Conservation (phyloP, 2,797 vertebrate species). For the Enteromius mattozi region DNA sequence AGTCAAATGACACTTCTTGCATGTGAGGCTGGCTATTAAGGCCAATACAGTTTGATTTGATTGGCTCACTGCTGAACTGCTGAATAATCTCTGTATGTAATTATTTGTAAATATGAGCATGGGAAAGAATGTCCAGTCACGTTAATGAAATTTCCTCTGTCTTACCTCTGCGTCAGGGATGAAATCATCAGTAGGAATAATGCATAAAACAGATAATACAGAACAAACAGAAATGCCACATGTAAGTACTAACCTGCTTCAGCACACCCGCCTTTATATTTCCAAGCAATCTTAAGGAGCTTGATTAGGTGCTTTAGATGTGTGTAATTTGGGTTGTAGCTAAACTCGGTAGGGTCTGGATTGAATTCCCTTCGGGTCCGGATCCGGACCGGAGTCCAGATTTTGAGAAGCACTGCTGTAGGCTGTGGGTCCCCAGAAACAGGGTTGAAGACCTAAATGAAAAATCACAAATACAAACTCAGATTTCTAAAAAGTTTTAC, state of each 20-base stretch:
- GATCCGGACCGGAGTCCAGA: no score
- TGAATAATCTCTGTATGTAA: not conserved
- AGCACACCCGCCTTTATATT: no score
- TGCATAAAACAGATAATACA: not conserved
- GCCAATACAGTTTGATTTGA: not conserved
- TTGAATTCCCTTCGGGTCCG: no score
- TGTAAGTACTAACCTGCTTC: not conserved
- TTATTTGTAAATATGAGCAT: not conserved
- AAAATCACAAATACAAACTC: not conserved
- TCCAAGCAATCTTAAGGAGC: no score
- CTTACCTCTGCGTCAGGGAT: not conserved
- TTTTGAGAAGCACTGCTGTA: no score
- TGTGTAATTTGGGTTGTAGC: no score
- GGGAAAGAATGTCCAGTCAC: not conserved
- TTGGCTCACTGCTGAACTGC: not conserved
- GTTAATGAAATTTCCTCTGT: not conserved
- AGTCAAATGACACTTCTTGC: not conserved
- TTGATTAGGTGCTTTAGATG: no score
- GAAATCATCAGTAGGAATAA: not conserved
- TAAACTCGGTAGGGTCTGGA: no score
- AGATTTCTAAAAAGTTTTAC: not conserved
- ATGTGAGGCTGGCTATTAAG: not conserved
- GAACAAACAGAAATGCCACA: not conserved
- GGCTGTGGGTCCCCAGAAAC: no score
- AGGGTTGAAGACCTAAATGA: not conserved